Evolutionary conservation across 1,140 invertebrate species (phyloP).

Genomic region (Anastrepha obliqua): DNA sequence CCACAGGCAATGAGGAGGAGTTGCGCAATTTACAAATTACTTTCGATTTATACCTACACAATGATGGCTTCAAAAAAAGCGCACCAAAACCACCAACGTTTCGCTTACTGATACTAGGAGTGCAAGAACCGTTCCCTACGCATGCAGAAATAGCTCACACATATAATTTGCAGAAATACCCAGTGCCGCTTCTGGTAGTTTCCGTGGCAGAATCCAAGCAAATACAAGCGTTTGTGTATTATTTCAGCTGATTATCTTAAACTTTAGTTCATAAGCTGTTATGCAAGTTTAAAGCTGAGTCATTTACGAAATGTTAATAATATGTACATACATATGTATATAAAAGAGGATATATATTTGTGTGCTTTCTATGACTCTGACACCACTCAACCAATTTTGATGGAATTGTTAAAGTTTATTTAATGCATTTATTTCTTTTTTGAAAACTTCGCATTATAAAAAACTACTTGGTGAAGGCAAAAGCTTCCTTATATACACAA

Average conservation of each 20-base stretch:
- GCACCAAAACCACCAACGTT: constrained; percentile 64
- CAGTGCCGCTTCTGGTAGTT: constrained; percentile 65
- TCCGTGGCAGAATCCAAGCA: constrained; percentile 72
- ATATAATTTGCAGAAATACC: constrained; percentile 58
- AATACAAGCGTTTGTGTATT: constrained; percentile 71
- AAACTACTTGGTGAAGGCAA: too few species aligned
- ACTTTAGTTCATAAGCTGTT: not conserved
- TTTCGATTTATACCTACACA: constrained; percentile 71
- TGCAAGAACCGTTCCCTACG: constrained; percentile 63
- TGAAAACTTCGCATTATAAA: too few species aligned
- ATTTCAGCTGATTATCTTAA: constrained; percentile 60
- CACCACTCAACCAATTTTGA: too few species aligned
- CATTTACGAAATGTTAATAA: too few species aligned
- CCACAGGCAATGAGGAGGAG: not conserved
- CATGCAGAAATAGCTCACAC: constrained; percentile 62
- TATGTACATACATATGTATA: too few species aligned
- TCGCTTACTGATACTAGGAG: constrained; percentile 63
- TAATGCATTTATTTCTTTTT: too few species aligned
- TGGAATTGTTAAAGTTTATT: too few species aligned
- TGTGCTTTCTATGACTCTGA: too few species aligned
- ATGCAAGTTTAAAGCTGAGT: not conserved
- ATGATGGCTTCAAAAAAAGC: constrained; percentile 66
- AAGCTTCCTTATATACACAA: too few species aligned
- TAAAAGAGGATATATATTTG: too few species aligned
- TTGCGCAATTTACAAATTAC: constrained; percentile 58